phyloP scores from a whole-genome alignment of 2,113 vertebrate genomes.

The Varanus komodoensis region DNA sequence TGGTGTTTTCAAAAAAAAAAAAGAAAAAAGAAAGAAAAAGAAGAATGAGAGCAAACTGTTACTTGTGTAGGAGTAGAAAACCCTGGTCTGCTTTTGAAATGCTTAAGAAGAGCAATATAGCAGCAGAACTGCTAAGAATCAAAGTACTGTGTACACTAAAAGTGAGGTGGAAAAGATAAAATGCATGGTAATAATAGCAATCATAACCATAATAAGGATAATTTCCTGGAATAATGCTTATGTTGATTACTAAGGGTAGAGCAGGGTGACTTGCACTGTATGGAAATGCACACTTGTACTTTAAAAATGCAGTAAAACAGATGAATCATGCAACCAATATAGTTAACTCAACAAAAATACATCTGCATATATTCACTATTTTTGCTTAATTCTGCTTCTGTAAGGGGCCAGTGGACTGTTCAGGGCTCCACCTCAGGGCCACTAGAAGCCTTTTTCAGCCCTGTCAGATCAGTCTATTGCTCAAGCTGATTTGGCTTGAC shows the following conservation, averaged over 20 bases:
- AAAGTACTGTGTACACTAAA: background rate
- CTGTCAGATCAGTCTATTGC: background rate
- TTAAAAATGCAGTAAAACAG: background rate
- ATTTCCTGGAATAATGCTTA: too few relatives aligned
- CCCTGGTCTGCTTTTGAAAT: conserved; percentile 13
- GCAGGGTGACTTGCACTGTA: background rate
- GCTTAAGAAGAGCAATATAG: conserved; percentile 5
- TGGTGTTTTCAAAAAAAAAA: conserved; percentile 41
- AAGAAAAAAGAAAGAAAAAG: background rate
- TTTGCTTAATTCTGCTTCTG: background rate
- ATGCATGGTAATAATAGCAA: background rate
- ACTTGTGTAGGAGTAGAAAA: background rate
- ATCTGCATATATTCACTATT: background rate
- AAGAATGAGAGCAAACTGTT: background rate
- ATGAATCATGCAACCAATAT: background rate
- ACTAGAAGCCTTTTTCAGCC: background rate
- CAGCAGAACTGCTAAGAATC: background rate
- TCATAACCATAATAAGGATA: background rate
- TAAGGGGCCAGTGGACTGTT: background rate
- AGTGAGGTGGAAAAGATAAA: background rate
- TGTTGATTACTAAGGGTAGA: background rate
- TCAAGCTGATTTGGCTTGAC: background rate
- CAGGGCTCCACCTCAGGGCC: background rate
- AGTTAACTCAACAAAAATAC: background rate
- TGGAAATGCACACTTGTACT: too few relatives aligned